These are phyloP conservation scores for Rhynchotus rufescens DNA, from an alignment of 2,797 vertebrate genomes.

Conservation along the genomic window DNA sequence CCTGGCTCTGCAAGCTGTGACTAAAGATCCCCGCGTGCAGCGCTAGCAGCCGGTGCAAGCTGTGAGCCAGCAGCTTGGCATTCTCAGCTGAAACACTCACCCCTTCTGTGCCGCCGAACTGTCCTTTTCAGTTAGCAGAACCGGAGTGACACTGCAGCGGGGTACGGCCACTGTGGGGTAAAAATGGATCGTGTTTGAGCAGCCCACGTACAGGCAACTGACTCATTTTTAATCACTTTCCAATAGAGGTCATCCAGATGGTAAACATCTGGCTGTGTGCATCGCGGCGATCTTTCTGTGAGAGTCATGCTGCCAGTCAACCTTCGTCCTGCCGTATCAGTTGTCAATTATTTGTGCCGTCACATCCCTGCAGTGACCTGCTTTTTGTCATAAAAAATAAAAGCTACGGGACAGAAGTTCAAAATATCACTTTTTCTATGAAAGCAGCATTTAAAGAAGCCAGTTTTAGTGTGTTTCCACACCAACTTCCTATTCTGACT, in stretches of 20 bases:
- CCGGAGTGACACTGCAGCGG: neutral
- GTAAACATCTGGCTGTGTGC: slow-evolving; percentile 42
- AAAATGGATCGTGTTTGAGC: neutral
- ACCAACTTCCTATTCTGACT: neutral
- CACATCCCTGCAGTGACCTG: neutral
- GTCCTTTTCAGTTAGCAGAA: neutral
- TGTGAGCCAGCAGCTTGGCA: slow-evolving; percentile 54
- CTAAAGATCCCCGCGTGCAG: neutral
- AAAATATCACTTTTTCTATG: neutral
- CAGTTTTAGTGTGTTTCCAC: neutral
- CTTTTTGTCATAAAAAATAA: neutral
- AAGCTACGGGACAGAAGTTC: neutral
- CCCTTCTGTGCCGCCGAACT: neutral
- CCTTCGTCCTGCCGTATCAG: neutral
- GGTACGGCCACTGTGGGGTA: neutral
- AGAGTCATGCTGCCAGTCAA: neutral
- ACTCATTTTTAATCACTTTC: slow-evolving; percentile 31
- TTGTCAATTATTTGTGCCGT: neutral
- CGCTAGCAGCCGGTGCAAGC: slow-evolving; percentile 33
- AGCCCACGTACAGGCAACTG: slow-evolving; percentile 14
- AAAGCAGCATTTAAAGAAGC: neutral
- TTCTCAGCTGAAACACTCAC: slow-evolving; percentile 17
- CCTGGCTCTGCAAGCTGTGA: neutral
- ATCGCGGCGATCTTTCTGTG: neutral
- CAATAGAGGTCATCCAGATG: slow-evolving; percentile 15